Evolutionary conservation across 2,888 invertebrate species (phyloP).

Genomic region (Pachycephus smyrnensis): DNA sequence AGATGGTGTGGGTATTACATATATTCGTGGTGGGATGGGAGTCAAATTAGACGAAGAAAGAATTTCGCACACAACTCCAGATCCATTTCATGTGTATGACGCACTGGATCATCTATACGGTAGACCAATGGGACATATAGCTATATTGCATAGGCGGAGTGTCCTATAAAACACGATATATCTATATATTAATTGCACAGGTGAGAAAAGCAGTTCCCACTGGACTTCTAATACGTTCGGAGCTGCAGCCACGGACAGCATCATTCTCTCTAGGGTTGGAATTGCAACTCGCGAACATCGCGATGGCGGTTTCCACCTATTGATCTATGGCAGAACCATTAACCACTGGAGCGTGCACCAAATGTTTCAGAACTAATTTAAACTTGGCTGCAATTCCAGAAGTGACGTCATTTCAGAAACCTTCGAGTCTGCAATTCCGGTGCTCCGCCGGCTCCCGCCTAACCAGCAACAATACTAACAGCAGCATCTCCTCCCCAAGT

Average conservation of each 20-base stretch:
- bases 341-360: constrained; percentile 47
- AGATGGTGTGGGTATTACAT: not conserved
- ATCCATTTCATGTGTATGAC: not conserved
- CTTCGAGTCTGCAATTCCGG: constrained; percentile 14
- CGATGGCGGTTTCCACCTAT: constrained; percentile 21
- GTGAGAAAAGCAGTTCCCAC: not conserved
- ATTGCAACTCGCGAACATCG: not conserved
- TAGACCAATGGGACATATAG: no score
- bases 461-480: not conserved
- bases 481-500: not conserved
- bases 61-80: not conserved
- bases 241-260: not conserved
- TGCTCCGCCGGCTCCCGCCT: not conserved
- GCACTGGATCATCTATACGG: not conserved
- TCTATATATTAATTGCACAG: no score
- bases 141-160: no score
- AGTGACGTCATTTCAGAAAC: constrained; percentile 45
- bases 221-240: not conserved
- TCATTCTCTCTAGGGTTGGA: not conserved
- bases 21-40: not conserved
- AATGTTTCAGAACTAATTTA: constrained; percentile 63
- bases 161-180: not conserved
- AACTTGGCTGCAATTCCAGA: constrained; percentile 48
- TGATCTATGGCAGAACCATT: constrained; percentile 48
- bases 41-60: not conserved